Evolutionary conservation across 2,113 vertebrate genomes (phyloP).

Genomic region (Oryzias woworae): DNA sequence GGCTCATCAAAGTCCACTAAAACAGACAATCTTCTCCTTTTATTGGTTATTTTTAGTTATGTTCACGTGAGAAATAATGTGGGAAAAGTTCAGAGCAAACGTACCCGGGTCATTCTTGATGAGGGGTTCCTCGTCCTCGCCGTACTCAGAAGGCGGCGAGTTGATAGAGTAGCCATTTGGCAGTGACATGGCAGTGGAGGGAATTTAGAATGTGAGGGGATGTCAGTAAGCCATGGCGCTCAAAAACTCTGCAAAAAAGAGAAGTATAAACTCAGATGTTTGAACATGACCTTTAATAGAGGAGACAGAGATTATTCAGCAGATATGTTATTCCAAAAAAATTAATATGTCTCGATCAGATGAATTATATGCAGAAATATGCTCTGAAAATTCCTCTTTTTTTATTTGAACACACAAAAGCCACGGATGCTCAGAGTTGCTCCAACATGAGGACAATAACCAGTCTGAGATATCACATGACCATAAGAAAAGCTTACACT

Average conservation of each 20-base stretch:
- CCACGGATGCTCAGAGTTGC: no score
- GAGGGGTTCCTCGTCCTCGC: constrained; percentile 59
- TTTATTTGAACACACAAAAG: no score
- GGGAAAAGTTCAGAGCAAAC: neutral
- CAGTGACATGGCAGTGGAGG: constrained; percentile 48
- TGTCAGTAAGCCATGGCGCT: constrained; percentile 40
- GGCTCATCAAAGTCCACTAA: neutral
- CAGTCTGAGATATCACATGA: no score
- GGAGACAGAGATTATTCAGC: neutral
- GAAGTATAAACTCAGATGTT: neutral
- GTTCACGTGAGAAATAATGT: no score
- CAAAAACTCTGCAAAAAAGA: neutral
- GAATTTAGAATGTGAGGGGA: neutral
- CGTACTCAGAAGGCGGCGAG: constrained; percentile 25
- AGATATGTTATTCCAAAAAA: no score
- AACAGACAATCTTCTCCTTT: neutral
- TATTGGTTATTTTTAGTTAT: no score
- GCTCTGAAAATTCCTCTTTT: no score
- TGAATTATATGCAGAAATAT: no score
- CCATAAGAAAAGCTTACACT: no score
- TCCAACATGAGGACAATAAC: no score
- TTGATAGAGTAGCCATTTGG: constrained; percentile 62
- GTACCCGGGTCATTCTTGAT: constrained; percentile 40
- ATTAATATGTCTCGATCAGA: no score
- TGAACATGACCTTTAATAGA: neutral